Evolutionary conservation across 1,140 invertebrate species (phyloP), one percentile per base, ranked within the genome.

Genomic region (Adelges cooleyi): DNA sequence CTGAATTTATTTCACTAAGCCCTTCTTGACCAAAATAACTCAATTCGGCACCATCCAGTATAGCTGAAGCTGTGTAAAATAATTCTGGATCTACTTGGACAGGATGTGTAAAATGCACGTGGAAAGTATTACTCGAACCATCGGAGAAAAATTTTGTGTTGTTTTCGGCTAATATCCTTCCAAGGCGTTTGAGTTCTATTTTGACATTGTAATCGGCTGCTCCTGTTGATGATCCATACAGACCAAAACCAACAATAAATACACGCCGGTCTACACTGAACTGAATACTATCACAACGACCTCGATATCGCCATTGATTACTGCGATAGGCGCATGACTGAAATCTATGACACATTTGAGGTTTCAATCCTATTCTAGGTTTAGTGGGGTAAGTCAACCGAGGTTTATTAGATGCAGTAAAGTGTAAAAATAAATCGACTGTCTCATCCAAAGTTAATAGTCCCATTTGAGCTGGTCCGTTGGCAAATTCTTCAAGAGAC

Each of bases 21-120:
- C 92, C 91, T 76, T 95, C 91, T 75, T 94, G 91, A n/a, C 92
- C 92, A 74, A 94, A 95, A 74, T 93, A 95, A 75, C 90, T 92
- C 46, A 97, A 77, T 75, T 96, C 92, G 33, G 83, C 85, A 10
- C 92, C 92, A 73, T 94, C 90, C 3, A 95, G 75, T 68, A 93
- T 85, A 2, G 87, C 90, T 2, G 89, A 92, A 13, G 90, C 90
- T 1, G 90, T 94, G 71, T 95, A 94, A 71, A 89, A 92, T 44
- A 82, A 85, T 74, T 94, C 91, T 0, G 91, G 89, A 72, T 94
- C 91, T 65, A 92, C 87, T 76, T 91, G 88, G 71, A 94, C 90
- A 10, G 91, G 91, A 77, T 93, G 89, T 69, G 91, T 86, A 73
- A 95, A 94, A 72, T 91, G 93, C 0, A 95, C 90, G 73, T 90